These are phyloP conservation scores for Ceryle rudis DNA, from an alignment of 2,797 vertebrate genomes.

Conservation along the genomic window DNA sequence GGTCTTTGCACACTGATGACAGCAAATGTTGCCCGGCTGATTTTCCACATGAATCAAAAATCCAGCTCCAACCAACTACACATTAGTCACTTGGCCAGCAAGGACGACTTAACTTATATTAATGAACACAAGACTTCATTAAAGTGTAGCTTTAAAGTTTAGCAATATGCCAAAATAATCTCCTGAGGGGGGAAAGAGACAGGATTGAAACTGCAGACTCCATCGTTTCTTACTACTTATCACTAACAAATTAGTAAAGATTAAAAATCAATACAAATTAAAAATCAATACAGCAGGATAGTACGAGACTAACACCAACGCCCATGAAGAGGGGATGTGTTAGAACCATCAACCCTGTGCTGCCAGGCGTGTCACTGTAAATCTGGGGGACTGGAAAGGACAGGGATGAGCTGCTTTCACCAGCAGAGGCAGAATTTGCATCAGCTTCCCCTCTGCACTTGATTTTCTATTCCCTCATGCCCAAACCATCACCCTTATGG, in stretches of 20 bases:
- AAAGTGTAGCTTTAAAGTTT: background rate
- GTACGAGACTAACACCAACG: background rate
- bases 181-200: background rate
- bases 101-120: background rate
- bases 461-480: background rate
- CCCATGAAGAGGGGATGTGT: background rate
- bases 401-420: background rate
- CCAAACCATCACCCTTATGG: background rate
- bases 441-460: background rate
- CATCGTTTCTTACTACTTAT: background rate
- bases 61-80: background rate
- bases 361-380: background rate
- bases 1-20: background rate
- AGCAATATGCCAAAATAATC: background rate
- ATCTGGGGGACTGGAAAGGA: background rate
- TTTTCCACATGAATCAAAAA: background rate
- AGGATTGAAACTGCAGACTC: background rate
- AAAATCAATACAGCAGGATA: background rate
- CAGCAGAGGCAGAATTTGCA: background rate
- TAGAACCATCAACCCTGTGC: background rate
- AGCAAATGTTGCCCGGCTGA: background rate
- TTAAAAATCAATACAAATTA: slow-evolving; percentile 11
- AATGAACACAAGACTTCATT: background rate
- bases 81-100: background rate
- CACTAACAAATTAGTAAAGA: background rate